Base-by-base conservation (phyloP, 2,113 vertebrate species). In the Myanophis thanlyinensis region DNA sequence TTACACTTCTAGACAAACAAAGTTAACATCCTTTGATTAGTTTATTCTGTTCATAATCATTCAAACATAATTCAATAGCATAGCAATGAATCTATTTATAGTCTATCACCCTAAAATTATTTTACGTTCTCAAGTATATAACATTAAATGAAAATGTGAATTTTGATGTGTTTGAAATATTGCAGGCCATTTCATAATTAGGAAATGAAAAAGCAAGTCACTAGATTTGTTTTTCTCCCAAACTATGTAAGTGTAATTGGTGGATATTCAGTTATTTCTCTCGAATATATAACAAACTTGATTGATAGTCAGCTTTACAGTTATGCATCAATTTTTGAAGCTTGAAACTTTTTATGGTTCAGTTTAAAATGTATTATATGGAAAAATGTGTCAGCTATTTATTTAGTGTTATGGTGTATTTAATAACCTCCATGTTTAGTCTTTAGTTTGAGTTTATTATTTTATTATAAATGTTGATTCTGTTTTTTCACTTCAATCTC, bases 21-120 rank as follows among this genome's bases (percentile, higher is more conserved):
- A 59, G 54, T 95, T 87, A 90, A 97, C 89, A 95, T 95, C 95
- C 95, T 93, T 96, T 96, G 86, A 95, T 93, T 93, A 95, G 67
- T 96, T 91, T 90, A 48, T 91, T 93, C 91, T 80, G 92, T 87
- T 96, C 95, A 94, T 47, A 94, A 93, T 88, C 52, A 92, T 80
- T 85, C 51, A 89, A 87, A 92, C 93, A 22, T 73, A 95, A 91
- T 35, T 96, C 95, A 95, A 94, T 90, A 93, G 93, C 94, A 48
- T 46, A 87, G 46, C 46, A 56, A 59, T 25, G 95, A 93, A 95
- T 47, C 52, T 35, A 91, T 92, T 23, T 56, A 59, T 95, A 54
- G 44, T 52, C 94, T 47, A 51, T 23, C 23, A 3, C 23, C 23
- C 54, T 8, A 56, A 56, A 56, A 25, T 56, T 7, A n/a, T n/a